A percentile compares a stretch with the other conserved stretches of the same genome.
phyloP scores from a whole-genome alignment of 2,113 vertebrate species.

The Rhineura floridana region DNA sequence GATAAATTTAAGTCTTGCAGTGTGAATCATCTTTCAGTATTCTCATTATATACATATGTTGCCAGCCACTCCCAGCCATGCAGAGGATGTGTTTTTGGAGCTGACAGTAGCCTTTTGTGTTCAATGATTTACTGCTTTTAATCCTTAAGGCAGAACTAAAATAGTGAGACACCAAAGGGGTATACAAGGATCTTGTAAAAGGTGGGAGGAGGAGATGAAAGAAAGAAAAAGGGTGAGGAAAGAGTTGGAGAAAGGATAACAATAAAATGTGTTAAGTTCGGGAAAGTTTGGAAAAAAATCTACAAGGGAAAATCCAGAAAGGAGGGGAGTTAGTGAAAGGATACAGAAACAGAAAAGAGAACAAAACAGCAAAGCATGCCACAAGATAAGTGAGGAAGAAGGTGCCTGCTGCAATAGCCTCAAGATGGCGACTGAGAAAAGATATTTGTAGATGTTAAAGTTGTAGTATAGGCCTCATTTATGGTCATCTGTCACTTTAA shows the following conservation, averaged over 20 bases:
- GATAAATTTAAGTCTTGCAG: neutral
- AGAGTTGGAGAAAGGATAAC: neutral
- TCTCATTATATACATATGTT: accelerated
- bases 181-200: neutral
- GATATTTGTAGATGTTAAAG: too few species aligned
- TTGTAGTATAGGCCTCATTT: too few species aligned
- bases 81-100: neutral
- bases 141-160: neutral
- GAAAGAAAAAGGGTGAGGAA: neutral
- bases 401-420: too few species aligned
- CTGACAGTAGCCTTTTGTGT: neutral
- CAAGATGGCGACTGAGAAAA: too few species aligned
- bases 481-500: too few species aligned
- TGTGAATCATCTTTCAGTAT: neutral
- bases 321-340: neutral
- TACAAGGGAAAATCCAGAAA: neutral
- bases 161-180: neutral
- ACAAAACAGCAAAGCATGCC: neutral
- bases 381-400: neutral
- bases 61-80: neutral
- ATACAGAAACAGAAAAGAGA: neutral
- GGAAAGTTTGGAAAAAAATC: neutral
- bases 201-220: neutral
- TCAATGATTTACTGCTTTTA: neutral
- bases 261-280: neutral